Conservation (phyloP, 1,140 invertebrate genomes). For the Drosophila ficusphila region DNA sequence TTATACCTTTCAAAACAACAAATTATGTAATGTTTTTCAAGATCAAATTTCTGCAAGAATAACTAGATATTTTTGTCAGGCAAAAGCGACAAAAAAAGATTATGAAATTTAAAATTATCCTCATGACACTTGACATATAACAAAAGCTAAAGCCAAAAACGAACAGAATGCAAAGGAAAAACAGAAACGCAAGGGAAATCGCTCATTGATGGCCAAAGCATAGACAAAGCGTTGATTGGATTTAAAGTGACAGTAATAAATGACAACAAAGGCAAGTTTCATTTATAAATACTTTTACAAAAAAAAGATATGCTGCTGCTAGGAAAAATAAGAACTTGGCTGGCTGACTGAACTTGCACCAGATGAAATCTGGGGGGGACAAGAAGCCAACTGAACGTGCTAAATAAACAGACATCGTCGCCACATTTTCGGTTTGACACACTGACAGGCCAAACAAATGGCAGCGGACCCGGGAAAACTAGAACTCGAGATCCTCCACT, state of each 20-base stretch:
- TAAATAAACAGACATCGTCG: constrained; percentile 52
- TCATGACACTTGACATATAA: constrained; percentile 22
- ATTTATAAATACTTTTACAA: constrained; percentile 29
- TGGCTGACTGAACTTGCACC: constrained; percentile 38
- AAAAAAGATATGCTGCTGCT: constrained; percentile 10
- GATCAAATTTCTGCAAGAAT: background rate
- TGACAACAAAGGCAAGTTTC: constrained; percentile 48
- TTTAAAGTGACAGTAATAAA: constrained; percentile 53
- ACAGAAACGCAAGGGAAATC: constrained; percentile 9
- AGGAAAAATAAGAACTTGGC: constrained; percentile 25
- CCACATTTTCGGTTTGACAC: constrained; percentile 48
- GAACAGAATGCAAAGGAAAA: constrained; percentile 5
- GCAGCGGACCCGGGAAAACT: constrained; percentile 5
- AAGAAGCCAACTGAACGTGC: constrained; percentile 41
- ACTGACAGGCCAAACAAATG: constrained; percentile 47
- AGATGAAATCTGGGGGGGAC: constrained; percentile 26
- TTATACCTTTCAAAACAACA: background rate
- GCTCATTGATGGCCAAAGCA: constrained; percentile 24
- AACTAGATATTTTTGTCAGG: background rate
- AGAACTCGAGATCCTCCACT: constrained; percentile 23
- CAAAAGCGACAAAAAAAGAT: constrained; percentile 1
- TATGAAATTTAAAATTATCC: constrained; percentile 24
- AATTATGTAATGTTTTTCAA: background rate
- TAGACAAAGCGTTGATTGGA: constrained; percentile 50
- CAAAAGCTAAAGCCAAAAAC: constrained; percentile 4